Base-by-base conservation (phyloP, 2,888 invertebrate genomes). In the Tenthredo mesomela region DNA sequence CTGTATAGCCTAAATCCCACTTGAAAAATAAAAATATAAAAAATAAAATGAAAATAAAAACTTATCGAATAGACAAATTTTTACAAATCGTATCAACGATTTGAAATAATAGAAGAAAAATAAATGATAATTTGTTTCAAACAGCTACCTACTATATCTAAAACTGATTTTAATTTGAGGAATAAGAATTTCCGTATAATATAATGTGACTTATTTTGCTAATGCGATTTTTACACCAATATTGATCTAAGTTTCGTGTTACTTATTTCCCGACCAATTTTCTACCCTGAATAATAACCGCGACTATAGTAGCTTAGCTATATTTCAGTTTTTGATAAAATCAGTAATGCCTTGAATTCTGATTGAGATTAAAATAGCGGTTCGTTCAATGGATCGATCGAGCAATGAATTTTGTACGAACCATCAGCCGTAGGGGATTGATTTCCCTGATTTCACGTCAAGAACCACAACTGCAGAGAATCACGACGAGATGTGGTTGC, bases 381-480 rank as follows among this genome's bases (percentile, higher is more conserved):
- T 50, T 9, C 29, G 33, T 33, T 50, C 47, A n/a, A 29, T 15
- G 25, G 54, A 54, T 77, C 50, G 29, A 77, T 77, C 21, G 29
- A 33, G 33, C 25, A 73, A 73, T 73, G 73, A 77, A 77, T 77
- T 77, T 50, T 47, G 29, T 3, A 50, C 50, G 77, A 77, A 54
- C 47, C 29, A 50, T 29, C 33, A 77, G 54, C 54, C 77, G 54
- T 10, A 50, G 77, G 77, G 77, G 18, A 77, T 54, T 54, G 77
- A 77, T 50, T 29, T 54, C 77, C 80, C 61, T 80, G 58, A 80
- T 80, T 80, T 61, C 12, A 61, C 40, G 61, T 40, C 61, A 80
- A 80, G 80, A 80, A 80, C 58, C 80, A 61, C 80, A 61, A 80
- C 58, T 80, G 61, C 80, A 80, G 61, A n/a, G 80, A 21, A 80